Conservation (phyloP, 2,113 vertebrate species). For the Brachyistius frenatus region DNA sequence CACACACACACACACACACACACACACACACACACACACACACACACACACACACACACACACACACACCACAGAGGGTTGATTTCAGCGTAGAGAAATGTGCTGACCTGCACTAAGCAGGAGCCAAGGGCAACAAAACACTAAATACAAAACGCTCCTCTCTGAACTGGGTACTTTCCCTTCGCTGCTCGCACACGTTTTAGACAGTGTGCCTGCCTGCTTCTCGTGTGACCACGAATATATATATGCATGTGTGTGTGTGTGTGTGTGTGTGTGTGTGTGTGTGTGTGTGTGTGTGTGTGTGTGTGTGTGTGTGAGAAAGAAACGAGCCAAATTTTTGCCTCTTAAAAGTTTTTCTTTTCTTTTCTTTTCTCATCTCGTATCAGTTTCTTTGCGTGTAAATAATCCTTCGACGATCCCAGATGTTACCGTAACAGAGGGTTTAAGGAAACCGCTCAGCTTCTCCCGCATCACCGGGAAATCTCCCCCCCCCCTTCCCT, state of each 20-base stretch:
- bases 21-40: conserved; percentile 37
- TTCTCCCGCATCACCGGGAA: conserved; percentile 43
- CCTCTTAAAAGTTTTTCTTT: neutral
- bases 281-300: too few species aligned
- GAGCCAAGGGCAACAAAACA: conserved; percentile 87
- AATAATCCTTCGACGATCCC: conserved; percentile 12
- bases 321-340: conserved; percentile 1
- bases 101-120: conserved; percentile 88
- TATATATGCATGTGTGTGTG: conserved; percentile 1
- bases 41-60: conserved; percentile 35
- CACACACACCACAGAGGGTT: conserved; percentile 79
- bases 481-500: conserved; percentile 42
- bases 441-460: conserved; percentile 28
- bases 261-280: neutral
- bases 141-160: conserved; percentile 83
- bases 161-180: conserved; percentile 83
- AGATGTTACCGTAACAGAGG: conserved; percentile 28
- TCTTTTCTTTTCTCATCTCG: neutral
- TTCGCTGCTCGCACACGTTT: conserved; percentile 66
- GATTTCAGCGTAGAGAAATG: conserved; percentile 88
- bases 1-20: conserved; percentile 4
- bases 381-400: neutral
- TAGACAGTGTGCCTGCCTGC: conserved; percentile 54
- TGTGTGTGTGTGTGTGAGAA: too few species aligned
- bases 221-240: conserved; percentile 1